Evolutionary conservation across 2,113 vertebrate genomes (phyloP).

Genomic region (Agelaius phoeniceus): DNA sequence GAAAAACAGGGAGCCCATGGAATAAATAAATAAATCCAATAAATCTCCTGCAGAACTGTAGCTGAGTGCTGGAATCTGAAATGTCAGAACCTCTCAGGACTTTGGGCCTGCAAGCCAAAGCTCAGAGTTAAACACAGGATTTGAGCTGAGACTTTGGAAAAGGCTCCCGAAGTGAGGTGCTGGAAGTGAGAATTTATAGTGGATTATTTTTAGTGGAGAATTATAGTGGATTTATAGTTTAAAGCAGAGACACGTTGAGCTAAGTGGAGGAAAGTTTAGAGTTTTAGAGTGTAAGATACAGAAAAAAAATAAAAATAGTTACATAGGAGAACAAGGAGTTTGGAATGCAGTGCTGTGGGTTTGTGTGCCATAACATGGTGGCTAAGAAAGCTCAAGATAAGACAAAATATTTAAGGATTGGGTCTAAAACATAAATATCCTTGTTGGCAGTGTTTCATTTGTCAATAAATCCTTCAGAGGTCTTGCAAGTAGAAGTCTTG

Average conservation of each 20-base stretch:
- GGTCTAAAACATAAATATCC: neutral
- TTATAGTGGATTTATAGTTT: neutral
- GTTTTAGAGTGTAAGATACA: neutral
- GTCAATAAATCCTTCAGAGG: neutral
- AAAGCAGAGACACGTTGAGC: neutral
- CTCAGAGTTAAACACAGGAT: neutral
- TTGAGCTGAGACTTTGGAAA: neutral
- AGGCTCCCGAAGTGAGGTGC: neutral
- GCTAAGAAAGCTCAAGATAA: neutral
- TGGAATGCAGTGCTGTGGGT: neutral
- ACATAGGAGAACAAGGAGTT: neutral
- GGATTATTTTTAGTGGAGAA: neutral
- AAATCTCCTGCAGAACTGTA: neutral
- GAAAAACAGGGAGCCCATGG: neutral
- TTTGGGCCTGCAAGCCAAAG: neutral
- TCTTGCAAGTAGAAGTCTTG: neutral
- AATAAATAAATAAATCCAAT: neutral
- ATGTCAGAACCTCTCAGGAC: neutral
- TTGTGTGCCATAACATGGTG: neutral
- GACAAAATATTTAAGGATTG: neutral
- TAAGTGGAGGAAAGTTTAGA: neutral
- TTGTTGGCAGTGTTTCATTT: neutral
- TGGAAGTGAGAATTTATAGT: neutral
- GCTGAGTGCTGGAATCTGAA: neutral
- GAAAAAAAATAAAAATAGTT: neutral